Evolutionary conservation across 2,797 vertebrate genomes (phyloP).

Genomic region (Anas georgica): DNA sequence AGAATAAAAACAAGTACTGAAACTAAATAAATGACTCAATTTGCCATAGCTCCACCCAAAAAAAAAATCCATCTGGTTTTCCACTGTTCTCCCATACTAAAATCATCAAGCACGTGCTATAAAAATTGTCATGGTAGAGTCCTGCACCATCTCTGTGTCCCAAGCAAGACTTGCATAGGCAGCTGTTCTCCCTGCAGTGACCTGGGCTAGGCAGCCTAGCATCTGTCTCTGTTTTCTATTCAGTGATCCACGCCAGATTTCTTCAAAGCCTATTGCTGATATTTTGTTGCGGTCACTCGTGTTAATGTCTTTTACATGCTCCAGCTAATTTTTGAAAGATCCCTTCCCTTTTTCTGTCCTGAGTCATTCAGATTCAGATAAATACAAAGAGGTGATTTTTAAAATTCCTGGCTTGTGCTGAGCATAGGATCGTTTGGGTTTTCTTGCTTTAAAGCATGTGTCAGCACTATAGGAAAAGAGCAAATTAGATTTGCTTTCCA

Average conservation of each 20-base stretch:
- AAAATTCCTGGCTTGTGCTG: neutral
- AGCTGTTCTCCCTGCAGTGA: conserved; percentile 63
- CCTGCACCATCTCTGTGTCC: neutral
- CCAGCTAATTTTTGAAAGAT: conserved; percentile 14
- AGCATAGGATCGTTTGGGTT: neutral
- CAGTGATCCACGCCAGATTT: conserved; percentile 37
- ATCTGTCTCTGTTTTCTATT: conserved; percentile 56
- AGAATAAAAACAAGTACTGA: neutral
- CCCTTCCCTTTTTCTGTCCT: neutral
- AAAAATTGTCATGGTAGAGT: neutral
- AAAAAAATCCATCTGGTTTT: neutral
- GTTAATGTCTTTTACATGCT: conserved; percentile 17
- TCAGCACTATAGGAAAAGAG: neutral
- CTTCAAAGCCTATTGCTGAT: conserved; percentile 19
- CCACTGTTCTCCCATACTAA: neutral
- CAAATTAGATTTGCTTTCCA: neutral
- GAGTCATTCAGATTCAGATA: neutral
- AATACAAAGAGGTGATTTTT: neutral
- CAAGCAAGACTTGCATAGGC: neutral
- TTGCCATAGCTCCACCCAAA: neutral
- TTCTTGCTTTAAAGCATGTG: neutral
- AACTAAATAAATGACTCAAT: neutral
- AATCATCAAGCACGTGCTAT: neutral
- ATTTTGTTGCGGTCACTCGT: conserved; percentile 34
- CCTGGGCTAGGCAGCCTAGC: neutral